A percentile compares a stretch with the other conserved stretches of the same genome.
These are phyloP conservation scores for Marmota monax DNA, from an alignment of 2,113 vertebrate genomes.

Conservation along the genomic window DNA sequence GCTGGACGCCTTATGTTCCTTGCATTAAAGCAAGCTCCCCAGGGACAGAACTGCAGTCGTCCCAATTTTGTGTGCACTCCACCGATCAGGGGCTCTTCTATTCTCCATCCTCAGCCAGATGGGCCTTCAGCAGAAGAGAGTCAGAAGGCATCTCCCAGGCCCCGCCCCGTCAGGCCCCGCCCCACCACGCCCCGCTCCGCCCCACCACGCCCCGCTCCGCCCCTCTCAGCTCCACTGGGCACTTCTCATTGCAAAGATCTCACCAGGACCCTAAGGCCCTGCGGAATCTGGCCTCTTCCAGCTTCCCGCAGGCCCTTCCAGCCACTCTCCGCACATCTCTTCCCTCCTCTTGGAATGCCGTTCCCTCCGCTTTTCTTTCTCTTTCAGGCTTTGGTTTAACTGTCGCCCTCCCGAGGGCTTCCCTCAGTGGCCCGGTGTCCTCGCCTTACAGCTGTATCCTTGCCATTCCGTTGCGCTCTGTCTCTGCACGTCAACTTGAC, in stretches of 20 bases:
- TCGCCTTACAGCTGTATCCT: too few relatives aligned
- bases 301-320: neutral
- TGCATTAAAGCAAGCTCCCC: neutral
- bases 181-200: too few relatives aligned
- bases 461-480: neutral
- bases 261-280: neutral
- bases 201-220: too few relatives aligned
- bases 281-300: neutral
- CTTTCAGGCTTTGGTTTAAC: neutral
- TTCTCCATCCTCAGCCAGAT: neutral
- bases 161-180: too few relatives aligned
- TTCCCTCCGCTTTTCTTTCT: neutral
- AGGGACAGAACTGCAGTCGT: neutral
- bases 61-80: neutral
- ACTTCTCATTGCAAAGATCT: neutral
- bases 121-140: neutral
- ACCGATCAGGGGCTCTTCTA: neutral
- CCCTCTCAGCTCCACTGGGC: too few relatives aligned
- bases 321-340: neutral
- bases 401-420: neutral
- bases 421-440: too few relatives aligned
- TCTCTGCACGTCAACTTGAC: neutral
- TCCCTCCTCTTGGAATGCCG: neutral
- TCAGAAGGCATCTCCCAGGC: neutral
- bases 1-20: neutral